Percentiles rank a stretch among this genome's conserved stretches.
Conservation (phyloP, 2,797 vertebrate species). For the Chiloscyllium punctatum region DNA sequence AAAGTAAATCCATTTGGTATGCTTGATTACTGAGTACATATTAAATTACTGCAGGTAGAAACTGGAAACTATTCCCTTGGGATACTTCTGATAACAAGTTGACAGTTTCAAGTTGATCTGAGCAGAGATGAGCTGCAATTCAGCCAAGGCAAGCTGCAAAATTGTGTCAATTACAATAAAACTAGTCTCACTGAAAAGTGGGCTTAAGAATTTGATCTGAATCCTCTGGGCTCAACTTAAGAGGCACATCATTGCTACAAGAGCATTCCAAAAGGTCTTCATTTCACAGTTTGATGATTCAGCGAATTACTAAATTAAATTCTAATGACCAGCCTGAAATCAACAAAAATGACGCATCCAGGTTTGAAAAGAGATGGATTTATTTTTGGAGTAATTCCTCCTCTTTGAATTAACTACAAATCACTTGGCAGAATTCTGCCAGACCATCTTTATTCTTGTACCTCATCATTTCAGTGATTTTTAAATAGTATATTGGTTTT, state of each 20-base stretch:
- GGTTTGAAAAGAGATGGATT: neutral
- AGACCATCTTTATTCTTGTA: too few species aligned
- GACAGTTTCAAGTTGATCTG: conserved; percentile 44
- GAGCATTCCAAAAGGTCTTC: conserved; percentile 46
- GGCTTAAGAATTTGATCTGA: conserved; percentile 49
- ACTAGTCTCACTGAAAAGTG: conserved; percentile 46
- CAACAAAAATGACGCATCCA: conserved; percentile 45
- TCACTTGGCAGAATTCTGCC: neutral
- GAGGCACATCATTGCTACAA: conserved; percentile 49
- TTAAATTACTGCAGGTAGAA: conserved; percentile 47
- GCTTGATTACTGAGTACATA: conserved; percentile 43
- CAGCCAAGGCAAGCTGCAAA: conserved; percentile 46
- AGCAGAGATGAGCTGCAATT: conserved; percentile 46
- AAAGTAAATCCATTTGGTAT: conserved; percentile 11
- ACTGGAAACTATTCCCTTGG: conserved; percentile 44
- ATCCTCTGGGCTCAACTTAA: conserved; percentile 49
- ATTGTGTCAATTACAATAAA: conserved; percentile 43
- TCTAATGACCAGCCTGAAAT: conserved; percentile 46
- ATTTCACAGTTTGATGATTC: conserved; percentile 40
- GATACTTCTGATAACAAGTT: conserved; percentile 47
- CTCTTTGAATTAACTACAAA: neutral
- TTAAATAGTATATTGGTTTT: too few species aligned
- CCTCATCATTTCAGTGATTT: too few species aligned
- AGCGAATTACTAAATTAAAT: conserved; percentile 44
- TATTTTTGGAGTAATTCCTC: neutral